A percentile compares a stretch with the other conserved stretches of the same genome.
Evolutionary conservation across 2,888 invertebrate genomes (phyloP).

Genomic region (Andrena hattorfiana): DNA sequence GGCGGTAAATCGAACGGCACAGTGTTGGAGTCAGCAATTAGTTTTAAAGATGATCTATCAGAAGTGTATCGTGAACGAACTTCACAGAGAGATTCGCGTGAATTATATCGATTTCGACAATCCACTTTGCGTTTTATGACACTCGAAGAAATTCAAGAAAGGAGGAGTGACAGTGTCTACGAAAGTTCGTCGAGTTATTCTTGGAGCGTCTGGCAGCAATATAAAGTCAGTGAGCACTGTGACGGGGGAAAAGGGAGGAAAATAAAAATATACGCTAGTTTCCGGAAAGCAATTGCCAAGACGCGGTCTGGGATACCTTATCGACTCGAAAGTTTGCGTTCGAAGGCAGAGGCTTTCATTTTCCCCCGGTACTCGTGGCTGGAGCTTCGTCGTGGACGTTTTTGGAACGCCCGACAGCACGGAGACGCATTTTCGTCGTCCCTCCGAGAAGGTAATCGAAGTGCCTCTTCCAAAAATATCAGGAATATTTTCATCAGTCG

Average conservation of each 20-base stretch:
- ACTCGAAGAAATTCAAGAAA: not conserved
- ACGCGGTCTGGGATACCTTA: conserved; percentile 40
- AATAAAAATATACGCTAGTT: conserved; percentile 37
- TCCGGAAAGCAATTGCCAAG: conserved; percentile 50
- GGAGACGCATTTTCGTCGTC: not conserved
- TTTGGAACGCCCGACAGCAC: not conserved
- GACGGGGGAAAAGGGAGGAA: not conserved
- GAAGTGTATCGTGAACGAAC: too few relatives aligned
- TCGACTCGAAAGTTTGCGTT: conserved; percentile 44
- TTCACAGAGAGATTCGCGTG: too few relatives aligned
- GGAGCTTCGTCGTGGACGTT: not conserved
- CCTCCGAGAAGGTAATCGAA: not conserved
- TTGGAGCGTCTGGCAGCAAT: conserved; percentile 30
- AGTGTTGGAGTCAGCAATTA: conserved; percentile 11
- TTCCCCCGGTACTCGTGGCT: conserved; percentile 1
- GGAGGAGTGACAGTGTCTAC: conserved; percentile 15
- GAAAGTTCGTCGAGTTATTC: conserved; percentile 48
- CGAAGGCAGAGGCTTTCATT: conserved; percentile 31
- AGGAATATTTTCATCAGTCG: not conserved
- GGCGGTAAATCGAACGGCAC: not conserved
- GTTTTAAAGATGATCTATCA: conserved; percentile 2
- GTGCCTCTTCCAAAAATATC: not conserved
- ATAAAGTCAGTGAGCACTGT: not conserved
- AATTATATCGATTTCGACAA: too few relatives aligned
- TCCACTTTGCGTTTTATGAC: not conserved